phyloP scores from a whole-genome alignment of 2,888 invertebrate species.

The Frankliniella fusca region DNA sequence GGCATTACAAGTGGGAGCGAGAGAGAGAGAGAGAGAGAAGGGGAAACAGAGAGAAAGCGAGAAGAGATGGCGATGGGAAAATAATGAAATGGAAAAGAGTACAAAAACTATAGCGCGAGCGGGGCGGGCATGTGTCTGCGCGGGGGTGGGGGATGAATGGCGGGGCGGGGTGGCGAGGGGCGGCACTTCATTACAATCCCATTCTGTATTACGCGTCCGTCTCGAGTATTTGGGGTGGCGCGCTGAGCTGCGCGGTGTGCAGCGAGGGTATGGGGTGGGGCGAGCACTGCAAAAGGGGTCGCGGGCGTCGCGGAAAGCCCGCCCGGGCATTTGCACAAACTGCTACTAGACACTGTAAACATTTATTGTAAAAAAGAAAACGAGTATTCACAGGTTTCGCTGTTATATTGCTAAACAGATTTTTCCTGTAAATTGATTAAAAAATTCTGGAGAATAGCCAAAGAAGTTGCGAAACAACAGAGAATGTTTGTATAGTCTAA shows the following conservation, averaged over 20 bases:
- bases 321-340: too few species aligned
- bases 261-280: too few species aligned
- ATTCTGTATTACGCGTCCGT: neutral
- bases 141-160: neutral
- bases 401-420: too few species aligned
- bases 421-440: too few species aligned
- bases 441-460: neutral
- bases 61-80: neutral
- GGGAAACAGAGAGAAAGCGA: too few species aligned
- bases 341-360: too few species aligned
- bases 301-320: too few species aligned
- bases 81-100: slow-evolving; percentile 17
- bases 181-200: slow-evolving; percentile 17
- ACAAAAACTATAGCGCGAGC: slow-evolving; percentile 6
- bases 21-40: neutral
- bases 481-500: too few species aligned
- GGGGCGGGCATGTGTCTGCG: neutral
- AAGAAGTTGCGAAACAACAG: neutral
- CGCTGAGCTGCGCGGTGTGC: too few species aligned
- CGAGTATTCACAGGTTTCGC: too few species aligned
- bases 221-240: neutral
- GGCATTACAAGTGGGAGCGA: neutral
- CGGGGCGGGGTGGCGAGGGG: neutral
- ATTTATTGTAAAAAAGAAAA: too few species aligned
- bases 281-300: too few species aligned